phyloP scores from a whole-genome alignment of 2,888 invertebrate genomes.

The Synanthedon formicaeformis region DNA sequence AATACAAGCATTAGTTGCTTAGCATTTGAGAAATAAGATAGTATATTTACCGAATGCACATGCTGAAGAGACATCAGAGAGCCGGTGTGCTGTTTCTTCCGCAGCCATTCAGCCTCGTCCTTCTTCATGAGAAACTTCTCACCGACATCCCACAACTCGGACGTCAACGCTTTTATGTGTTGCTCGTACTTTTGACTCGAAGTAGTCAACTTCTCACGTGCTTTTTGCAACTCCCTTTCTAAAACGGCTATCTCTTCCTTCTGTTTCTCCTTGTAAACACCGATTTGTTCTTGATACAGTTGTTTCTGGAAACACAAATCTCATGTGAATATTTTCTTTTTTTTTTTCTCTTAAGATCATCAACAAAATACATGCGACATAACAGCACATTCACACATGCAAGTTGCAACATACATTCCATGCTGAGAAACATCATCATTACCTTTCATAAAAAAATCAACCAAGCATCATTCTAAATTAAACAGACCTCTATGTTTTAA shows the following conservation, averaged over 20 bases:
- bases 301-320: slow-evolving; percentile 55
- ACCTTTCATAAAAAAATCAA: too few relatives aligned
- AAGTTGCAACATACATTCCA: neutral
- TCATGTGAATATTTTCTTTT: too few relatives aligned
- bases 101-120: slow-evolving; percentile 66
- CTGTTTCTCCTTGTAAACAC: slow-evolving; percentile 56
- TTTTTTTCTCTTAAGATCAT: too few relatives aligned
- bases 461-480: too few relatives aligned
- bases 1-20: too few relatives aligned
- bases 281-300: slow-evolving; percentile 74
- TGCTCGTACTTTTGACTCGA: slow-evolving; percentile 44
- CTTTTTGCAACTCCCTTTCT: slow-evolving; percentile 62
- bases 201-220: slow-evolving; percentile 58
- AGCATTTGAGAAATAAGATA: too few relatives aligned
- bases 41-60: slow-evolving; percentile 40
- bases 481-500: slow-evolving; percentile 22
- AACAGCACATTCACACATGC: neutral
- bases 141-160: slow-evolving; percentile 72
- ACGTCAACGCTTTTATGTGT: slow-evolving; percentile 56
- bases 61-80: slow-evolving; percentile 61
- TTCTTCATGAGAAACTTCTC: slow-evolving; percentile 71
- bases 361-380: neutral
- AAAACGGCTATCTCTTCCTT: slow-evolving; percentile 62
- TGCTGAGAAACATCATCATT: too few relatives aligned
- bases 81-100: slow-evolving; percentile 43